A percentile compares a stretch with the other conserved stretches of the same genome.
phyloP scores from a whole-genome alignment of 2,113 vertebrate genomes.

The Calidris pugnax region DNA sequence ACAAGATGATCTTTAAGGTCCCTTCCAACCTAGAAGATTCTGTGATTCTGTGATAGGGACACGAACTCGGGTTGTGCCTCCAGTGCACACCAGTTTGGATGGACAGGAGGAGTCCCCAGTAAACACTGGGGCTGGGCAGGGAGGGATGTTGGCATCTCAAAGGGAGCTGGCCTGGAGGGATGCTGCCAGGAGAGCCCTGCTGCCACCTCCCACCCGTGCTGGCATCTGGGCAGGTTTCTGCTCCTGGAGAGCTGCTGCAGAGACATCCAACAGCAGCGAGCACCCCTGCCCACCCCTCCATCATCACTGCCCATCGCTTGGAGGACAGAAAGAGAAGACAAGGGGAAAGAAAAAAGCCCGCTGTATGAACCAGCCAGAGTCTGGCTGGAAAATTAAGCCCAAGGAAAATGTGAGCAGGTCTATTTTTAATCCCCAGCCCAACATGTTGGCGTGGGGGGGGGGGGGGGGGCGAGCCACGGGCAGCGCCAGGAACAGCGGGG shows the following conservation, averaged over 20 bases:
- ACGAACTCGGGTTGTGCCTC: background rate
- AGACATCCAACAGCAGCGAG: background rate
- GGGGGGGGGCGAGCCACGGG: background rate
- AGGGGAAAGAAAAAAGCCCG: background rate
- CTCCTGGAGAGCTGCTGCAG: background rate
- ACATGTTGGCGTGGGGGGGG: background rate
- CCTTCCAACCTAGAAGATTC: too few species aligned
- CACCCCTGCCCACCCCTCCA: background rate
- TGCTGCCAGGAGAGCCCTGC: background rate
- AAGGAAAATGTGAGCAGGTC: background rate
- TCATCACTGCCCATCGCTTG: accelerated
- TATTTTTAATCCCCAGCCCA: background rate
- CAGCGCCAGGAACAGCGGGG: accelerated
- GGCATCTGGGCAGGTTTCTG: background rate
- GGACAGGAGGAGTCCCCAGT: accelerated
- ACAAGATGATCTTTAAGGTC: too few species aligned
- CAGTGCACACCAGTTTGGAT: background rate
- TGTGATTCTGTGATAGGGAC: too few species aligned
- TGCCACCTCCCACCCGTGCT: accelerated
- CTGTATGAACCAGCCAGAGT: background rate
- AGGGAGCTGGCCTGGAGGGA: background rate
- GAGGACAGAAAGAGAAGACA: background rate
- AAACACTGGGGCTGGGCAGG: accelerated
- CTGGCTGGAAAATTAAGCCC: background rate
- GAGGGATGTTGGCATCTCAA: background rate